These are phyloP conservation scores for Agelas oroides DNA, from an alignment of 37 sponge, comb jelly and placozoan genomes.

Conservation along the genomic window DNA sequence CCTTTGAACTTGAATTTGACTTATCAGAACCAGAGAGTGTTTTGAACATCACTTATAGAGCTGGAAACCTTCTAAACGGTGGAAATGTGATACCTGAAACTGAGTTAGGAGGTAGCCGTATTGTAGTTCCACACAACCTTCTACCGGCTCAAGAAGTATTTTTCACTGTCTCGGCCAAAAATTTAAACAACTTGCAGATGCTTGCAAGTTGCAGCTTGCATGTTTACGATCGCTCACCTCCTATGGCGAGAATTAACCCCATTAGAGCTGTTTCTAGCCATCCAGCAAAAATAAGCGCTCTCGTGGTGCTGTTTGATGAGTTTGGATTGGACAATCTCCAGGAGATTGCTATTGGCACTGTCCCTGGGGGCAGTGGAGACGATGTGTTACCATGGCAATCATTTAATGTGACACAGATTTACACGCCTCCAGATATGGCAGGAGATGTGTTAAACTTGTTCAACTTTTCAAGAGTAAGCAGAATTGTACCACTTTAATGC, in stretches of 20 bases:
- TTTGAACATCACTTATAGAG: conserved; percentile 18
- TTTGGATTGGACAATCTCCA: conserved; percentile 40
- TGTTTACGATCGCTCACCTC: conserved; percentile 68
- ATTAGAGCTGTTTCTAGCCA: conserved; percentile 59
- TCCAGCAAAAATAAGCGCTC: conserved; percentile 50
- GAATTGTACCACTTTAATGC: too few relatives aligned
- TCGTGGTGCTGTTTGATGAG: conserved; percentile 74
- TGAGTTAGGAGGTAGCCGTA: conserved; percentile 33
- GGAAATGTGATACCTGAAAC: conserved; percentile 19
- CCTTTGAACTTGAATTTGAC: conserved; percentile 69
- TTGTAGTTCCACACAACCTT: conserved; percentile 50
- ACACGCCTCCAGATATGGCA: not conserved
- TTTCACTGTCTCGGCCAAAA: conserved; percentile 47
- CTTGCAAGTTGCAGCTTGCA: conserved; percentile 44
- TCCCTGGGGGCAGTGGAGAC: conserved; percentile 59
- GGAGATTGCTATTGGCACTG: conserved; percentile 73
- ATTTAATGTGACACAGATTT: conserved; percentile 16
- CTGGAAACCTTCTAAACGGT: conserved; percentile 30
- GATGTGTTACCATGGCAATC: conserved; percentile 65
- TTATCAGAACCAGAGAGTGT: conserved; percentile 57
- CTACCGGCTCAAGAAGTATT: conserved; percentile 8
- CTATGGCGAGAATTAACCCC: conserved; percentile 72
- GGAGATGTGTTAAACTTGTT: conserved; percentile 37
- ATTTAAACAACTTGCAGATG: conserved; percentile 26
- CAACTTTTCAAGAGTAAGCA: conserved; percentile 68